These are phyloP conservation scores for Martes flavigula DNA, from an alignment of 2,797 vertebrate species.

Conservation along the genomic window DNA sequence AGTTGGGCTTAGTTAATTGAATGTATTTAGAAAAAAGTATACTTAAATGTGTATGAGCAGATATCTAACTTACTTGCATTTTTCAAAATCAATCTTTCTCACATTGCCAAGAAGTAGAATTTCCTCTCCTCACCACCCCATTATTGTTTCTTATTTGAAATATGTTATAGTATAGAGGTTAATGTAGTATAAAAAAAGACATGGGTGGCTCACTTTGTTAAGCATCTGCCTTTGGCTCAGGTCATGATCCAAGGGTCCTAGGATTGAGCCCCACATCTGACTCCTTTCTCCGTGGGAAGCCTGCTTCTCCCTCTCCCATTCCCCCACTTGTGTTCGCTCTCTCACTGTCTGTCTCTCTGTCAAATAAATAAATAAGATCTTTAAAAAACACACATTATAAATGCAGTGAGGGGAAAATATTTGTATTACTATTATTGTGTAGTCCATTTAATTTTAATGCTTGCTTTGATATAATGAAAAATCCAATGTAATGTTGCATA, in stretches of 20 bases:
- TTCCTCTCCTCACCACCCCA: background rate
- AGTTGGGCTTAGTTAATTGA: background rate
- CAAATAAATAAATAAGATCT: too few relatives aligned
- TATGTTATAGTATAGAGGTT: background rate
- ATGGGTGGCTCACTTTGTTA: background rate
- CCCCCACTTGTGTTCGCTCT: too few relatives aligned
- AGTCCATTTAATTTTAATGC: background rate
- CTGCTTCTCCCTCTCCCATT: too few relatives aligned
- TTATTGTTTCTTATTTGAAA: constrained; percentile 39
- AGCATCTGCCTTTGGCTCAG: too few relatives aligned
- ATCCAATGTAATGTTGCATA: background rate
- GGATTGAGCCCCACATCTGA: too few relatives aligned
- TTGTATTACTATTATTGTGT: background rate
- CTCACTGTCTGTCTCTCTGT: too few relatives aligned
- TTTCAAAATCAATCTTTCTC: constrained; percentile 22
- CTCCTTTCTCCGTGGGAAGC: too few relatives aligned
- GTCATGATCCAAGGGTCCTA: too few relatives aligned
- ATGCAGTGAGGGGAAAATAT: background rate
- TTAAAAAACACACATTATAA: background rate
- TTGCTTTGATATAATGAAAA: background rate
- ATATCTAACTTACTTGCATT: background rate
- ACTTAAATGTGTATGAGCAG: background rate
- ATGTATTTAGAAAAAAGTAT: background rate
- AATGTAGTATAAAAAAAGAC: background rate
- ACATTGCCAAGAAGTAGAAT: background rate